phyloP scores from a whole-genome alignment of 2,888 invertebrate species.

The Leptopilina myrica region DNA sequence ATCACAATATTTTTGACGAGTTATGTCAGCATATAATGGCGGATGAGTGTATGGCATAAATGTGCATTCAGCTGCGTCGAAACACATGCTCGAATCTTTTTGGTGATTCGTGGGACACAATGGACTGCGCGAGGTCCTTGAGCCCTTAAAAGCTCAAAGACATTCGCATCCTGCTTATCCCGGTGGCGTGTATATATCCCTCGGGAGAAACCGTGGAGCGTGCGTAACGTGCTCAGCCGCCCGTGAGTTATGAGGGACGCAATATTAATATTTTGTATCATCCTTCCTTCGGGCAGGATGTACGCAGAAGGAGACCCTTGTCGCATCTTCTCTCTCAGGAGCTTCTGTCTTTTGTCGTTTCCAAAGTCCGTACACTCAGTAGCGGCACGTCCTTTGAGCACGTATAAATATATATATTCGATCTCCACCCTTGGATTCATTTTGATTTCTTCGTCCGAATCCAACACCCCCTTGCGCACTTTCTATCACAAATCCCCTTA shows the following conservation, averaged over 20 bases:
- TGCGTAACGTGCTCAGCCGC: slow-evolving; percentile 75
- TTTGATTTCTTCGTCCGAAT: slow-evolving; percentile 38
- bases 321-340: neutral
- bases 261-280: slow-evolving; percentile 77
- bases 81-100: slow-evolving; percentile 63
- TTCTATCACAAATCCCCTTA: neutral
- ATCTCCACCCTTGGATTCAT: slow-evolving; percentile 22
- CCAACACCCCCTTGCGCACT: neutral
- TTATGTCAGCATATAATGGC: slow-evolving; percentile 74
- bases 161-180: slow-evolving; percentile 72
- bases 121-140: slow-evolving; percentile 58
- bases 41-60: slow-evolving; percentile 56
- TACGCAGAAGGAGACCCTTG: slow-evolving; percentile 34
- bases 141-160: slow-evolving; percentile 69
- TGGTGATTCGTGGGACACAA: slow-evolving; percentile 61
- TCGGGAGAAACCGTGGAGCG: slow-evolving; percentile 73
- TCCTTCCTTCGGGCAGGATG: slow-evolving; percentile 68
- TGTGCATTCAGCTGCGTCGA: slow-evolving; percentile 70
- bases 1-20: slow-evolving; percentile 77
- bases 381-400: slow-evolving; percentile 28
- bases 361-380: slow-evolving; percentile 48
- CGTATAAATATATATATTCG: neutral
- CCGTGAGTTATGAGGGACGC: slow-evolving; percentile 76
- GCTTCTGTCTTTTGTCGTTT: slow-evolving; percentile 71
- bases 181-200: slow-evolving; percentile 64